Conservation (phyloP, 2,888 invertebrate genomes). For the Apamea crenata region DNA sequence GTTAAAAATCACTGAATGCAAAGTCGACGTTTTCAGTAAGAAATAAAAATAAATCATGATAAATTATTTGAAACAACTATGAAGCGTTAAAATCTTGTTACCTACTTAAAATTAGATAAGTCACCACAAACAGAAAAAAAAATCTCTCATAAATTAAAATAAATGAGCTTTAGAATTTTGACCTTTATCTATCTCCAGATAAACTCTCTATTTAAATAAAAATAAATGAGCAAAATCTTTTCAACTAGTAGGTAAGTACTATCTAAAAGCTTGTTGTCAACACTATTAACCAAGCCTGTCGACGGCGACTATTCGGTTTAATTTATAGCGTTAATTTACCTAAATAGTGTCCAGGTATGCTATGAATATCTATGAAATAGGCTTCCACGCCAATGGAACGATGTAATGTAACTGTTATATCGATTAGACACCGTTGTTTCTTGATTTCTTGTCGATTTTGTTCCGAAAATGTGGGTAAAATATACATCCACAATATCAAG, state of each 20-base stretch:
- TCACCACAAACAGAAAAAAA: neutral
- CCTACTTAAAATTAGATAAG: neutral
- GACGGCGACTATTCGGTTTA: constrained; percentile 62
- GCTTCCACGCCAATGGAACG: neutral
- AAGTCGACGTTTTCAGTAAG: neutral
- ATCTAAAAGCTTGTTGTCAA: constrained; percentile 45
- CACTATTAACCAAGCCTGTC: constrained; percentile 68
- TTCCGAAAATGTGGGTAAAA: neutral
- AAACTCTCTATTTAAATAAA: neutral
- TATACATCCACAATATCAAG: neutral
- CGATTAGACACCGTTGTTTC: constrained; percentile 8
- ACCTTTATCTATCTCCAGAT: neutral
- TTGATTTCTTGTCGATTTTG: neutral
- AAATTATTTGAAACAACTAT: neutral
- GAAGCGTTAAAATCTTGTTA: neutral
- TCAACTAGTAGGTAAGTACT: neutral
- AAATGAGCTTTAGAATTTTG: neutral
- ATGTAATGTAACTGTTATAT: constrained; percentile 6
- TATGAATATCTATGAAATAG: constrained; percentile 28
- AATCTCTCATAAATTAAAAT: neutral
- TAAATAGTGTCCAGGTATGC: constrained; percentile 50
- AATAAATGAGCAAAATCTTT: constrained; percentile 4
- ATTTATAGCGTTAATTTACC: constrained; percentile 68
- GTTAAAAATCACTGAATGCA: neutral
- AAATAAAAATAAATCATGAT: neutral